These are phyloP conservation scores for Diceros bicornis DNA, from an alignment of 2,797 vertebrate species.

Conservation along the genomic window DNA sequence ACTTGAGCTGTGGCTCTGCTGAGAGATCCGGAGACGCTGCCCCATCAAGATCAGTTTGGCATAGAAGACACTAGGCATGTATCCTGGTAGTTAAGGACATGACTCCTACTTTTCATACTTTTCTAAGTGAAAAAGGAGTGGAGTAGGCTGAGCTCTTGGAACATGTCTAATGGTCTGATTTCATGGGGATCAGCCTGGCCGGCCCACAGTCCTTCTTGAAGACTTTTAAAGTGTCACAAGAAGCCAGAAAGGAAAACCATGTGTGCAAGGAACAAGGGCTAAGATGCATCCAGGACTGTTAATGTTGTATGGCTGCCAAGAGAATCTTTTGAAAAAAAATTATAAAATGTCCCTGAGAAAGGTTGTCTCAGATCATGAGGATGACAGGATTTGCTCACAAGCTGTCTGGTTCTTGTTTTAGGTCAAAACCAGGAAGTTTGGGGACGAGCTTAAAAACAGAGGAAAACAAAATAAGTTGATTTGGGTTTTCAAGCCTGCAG, in stretches of 20 bases:
- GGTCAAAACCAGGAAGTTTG: constrained; percentile 62
- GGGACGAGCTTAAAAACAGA: constrained; percentile 31
- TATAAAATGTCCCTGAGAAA: constrained; percentile 14
- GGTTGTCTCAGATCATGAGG: not conserved
- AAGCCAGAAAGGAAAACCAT: constrained; percentile 29
- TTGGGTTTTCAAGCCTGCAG: constrained; percentile 16
- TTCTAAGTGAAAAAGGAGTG: not conserved
- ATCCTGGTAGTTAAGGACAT: not conserved
- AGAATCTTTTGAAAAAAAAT: not conserved
- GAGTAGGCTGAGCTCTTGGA: not conserved
- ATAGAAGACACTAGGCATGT: not conserved
- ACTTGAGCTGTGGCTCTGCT: not conserved
- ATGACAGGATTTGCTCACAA: constrained; percentile 10
- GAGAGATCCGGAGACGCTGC: not conserved
- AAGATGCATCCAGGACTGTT: not conserved
- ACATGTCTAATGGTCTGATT: not conserved
- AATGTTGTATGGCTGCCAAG: not conserved
- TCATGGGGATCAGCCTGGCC: not conserved
- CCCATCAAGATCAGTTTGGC: not conserved
- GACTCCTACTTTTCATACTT: not conserved
- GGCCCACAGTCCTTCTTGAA: not conserved
- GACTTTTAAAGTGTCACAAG: not conserved
- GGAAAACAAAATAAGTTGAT: constrained; percentile 40
- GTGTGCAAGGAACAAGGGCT: not conserved
- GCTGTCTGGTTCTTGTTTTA: constrained; percentile 64